A percentile compares a stretch with the other conserved stretches of the same genome.
Conservation (phyloP, 1,140 invertebrate genomes). For the Diorhabda elongata region DNA sequence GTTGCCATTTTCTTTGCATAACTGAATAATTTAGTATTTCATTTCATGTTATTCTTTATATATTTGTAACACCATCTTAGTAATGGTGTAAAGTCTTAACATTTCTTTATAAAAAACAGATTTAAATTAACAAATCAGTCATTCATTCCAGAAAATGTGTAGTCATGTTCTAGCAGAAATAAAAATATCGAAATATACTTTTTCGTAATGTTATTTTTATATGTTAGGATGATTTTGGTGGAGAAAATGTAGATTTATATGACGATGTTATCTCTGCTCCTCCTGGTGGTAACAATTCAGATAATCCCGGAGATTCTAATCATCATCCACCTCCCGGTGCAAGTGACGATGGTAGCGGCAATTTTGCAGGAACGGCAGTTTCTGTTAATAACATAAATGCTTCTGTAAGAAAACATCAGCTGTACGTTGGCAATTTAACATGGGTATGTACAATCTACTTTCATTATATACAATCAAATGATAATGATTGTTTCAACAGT, state of each 20-base stretch:
- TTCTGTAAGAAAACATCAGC: conserved; percentile 75
- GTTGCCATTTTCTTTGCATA: no score
- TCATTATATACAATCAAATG: neutral
- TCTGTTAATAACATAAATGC: conserved; percentile 64
- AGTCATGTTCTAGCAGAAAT: neutral
- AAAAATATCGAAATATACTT: conserved; percentile 1
- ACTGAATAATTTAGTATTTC: no score
- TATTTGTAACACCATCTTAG: no score
- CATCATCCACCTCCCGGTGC: conserved; percentile 41
- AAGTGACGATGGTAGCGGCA: conserved; percentile 57
- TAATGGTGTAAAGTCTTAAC: no score
- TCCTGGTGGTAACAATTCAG: conserved; percentile 51
- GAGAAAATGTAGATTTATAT: conserved; percentile 89
- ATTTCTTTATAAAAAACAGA: no score
- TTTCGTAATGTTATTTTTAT: conserved; percentile 15
- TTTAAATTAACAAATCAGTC: no score
- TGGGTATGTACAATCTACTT: conserved; percentile 57
- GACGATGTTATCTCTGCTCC: conserved; percentile 90
- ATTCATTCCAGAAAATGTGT: no score
- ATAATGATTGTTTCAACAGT: conserved; percentile 59
- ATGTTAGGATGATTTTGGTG: conserved; percentile 75
- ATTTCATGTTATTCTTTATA: no score
- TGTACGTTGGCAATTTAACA: conserved; percentile 94
- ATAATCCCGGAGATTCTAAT: conserved; percentile 49
- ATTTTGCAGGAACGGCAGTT: conserved; percentile 64